Evolutionary conservation across 2,888 invertebrate species (phyloP), one percentile per base, ranked within the genome.

Genomic region (Eupelmus urozonus): DNA sequence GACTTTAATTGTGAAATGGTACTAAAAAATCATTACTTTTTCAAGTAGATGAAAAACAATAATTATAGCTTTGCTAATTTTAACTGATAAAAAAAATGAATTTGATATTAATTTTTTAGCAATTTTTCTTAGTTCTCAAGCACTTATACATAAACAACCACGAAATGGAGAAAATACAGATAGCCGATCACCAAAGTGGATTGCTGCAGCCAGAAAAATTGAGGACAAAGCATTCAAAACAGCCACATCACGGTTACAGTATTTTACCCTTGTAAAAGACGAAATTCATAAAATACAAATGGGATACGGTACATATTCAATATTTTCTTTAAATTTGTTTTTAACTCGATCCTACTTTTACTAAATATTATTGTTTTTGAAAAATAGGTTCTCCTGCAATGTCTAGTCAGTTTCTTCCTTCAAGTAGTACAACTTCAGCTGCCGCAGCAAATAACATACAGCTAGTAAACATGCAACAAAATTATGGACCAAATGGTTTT

Each of bases 401-500:
- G 63, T 78, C 80, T 80, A 80, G 80, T 80, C 80, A 77, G 67
- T 80, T 75, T 67, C 53, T 74, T 70, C 80, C 74, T 25, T 72
- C 77, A 57, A 80, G 80, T 67, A 80, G 80, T 75, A 71, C 80
- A 75, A 75, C 80, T 49, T 80, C 80, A 60, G 67, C 77, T 16
- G 57, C 80, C n/a, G 78, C 72, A 40, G 42, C 77, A 25, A 80
- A 80, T 67, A 74, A 78, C 23, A 42, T 80, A 16, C 75, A 72
- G 9, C 42, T 76, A 49, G 57, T 77, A 27, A 80, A 80, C 20
- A 78, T 80, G 77, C 78, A 75, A 34, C 80, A 78, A 67, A 80
- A 80, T 59, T 80, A 77, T 53, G 70, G 80, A 66, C 71, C 77
- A 59, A 80, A 80, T 29, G 53, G 49, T 69, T 80, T 80, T 66